A percentile compares a stretch with the other conserved stretches of the same genome.
phyloP scores from a whole-genome alignment of 2,113 vertebrate genomes.

The Cynopterus brachyotis region DNA sequence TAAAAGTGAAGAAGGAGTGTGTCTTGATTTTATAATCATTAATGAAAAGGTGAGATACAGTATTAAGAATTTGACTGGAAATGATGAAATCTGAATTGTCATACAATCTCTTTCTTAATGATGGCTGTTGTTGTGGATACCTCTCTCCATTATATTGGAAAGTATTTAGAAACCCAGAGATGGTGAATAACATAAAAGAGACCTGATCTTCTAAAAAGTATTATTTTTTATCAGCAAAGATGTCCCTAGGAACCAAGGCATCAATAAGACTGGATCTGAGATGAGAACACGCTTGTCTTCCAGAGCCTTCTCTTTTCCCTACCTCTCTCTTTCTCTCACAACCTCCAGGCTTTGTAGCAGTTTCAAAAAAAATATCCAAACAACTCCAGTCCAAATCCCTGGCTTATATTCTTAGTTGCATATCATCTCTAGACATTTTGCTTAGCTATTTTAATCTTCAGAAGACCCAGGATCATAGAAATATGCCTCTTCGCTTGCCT shows the following conservation, averaged over 20 bases:
- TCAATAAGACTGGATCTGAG: background rate
- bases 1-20: background rate
- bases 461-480: background rate
- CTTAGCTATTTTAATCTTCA: conserved; percentile 39
- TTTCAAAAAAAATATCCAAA: background rate
- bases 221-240: background rate
- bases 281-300: background rate
- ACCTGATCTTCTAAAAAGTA: background rate
- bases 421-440: conserved; percentile 16
- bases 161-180: background rate
- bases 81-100: background rate
- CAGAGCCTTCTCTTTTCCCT: background rate
- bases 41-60: background rate
- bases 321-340: background rate
- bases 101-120: background rate
- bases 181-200: background rate
- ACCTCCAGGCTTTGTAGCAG: background rate
- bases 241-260: background rate
- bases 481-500: conserved; percentile 46
- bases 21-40: background rate
- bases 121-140: background rate
- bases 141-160: background rate
- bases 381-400: background rate
- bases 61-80: background rate
- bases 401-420: background rate